These are phyloP conservation scores for Apis florea DNA, from an alignment of 1,140 invertebrate genomes.

Conservation along the genomic window DNA sequence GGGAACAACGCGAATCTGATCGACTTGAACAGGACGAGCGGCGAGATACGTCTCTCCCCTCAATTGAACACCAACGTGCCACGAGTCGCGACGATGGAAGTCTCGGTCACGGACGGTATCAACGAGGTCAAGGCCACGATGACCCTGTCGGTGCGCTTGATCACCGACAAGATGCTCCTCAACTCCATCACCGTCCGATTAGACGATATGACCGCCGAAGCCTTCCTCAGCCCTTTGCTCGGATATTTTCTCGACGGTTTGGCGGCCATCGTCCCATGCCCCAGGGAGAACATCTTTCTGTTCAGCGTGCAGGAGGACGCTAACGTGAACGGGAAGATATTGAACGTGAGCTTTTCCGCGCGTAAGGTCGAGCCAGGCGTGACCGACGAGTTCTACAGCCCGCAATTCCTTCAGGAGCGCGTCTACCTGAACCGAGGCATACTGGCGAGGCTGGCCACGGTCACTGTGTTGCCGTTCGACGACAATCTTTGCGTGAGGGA, in stretches of 20 bases:
- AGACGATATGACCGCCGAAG: conserved; percentile 95
- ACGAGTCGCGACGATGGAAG: conserved; percentile 95
- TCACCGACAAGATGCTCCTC: conserved; percentile 96
- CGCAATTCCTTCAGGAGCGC: conserved; percentile 95
- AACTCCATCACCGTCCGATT: conserved; percentile 97
- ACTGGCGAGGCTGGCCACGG: conserved; percentile 91
- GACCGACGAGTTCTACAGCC: conserved; percentile 90
- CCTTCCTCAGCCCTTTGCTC: conserved; percentile 94
- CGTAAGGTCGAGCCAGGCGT: conserved; percentile 87
- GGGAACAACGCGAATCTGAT: conserved; percentile 97
- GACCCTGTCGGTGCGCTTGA: conserved; percentile 92
- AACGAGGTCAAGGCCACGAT: conserved; percentile 95
- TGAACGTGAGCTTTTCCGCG: conserved; percentile 98
- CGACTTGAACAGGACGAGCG: conserved; percentile 90
- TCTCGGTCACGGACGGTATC: conserved; percentile 95
- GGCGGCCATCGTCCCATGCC: conserved; percentile 94
- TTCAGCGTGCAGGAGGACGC: conserved; percentile 97
- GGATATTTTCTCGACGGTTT: conserved; percentile 95
- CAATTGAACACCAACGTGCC: conserved; percentile 98
- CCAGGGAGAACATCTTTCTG: conserved; percentile 95
- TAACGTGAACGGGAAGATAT: conserved; percentile 91
- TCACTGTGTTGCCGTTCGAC: conserved; percentile 96
- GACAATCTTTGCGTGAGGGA: conserved; percentile 98
- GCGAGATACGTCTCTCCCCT: conserved; percentile 93
- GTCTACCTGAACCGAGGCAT: conserved; percentile 95